phyloP scores from a whole-genome alignment of 2,113 vertebrate genomes.

The Pelobates fuscus region DNA sequence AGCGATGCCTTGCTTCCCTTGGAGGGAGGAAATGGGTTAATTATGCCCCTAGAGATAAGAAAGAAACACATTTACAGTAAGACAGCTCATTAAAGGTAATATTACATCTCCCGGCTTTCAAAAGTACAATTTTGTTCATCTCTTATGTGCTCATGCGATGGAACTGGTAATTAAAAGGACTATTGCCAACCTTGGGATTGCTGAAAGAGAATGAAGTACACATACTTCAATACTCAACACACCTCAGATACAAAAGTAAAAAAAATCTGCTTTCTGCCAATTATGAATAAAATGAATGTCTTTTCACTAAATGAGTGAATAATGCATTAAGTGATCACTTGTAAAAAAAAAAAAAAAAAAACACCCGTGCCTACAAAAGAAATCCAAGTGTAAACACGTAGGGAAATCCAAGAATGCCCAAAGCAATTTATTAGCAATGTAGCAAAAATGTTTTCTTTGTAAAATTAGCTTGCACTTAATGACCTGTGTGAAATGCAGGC shows the following conservation, averaged over 20 bases:
- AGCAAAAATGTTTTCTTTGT: too few species aligned
- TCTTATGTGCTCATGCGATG: conserved; percentile 7
- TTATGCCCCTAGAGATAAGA: conserved; percentile 78
- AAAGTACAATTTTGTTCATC: background rate
- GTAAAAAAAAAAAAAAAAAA: too few species aligned
- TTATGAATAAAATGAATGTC: too few species aligned
- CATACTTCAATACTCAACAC: background rate
- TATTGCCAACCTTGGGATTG: background rate
- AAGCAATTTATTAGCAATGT: too few species aligned
- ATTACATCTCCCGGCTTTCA: background rate
- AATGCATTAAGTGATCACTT: too few species aligned
- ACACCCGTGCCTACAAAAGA: too few species aligned
- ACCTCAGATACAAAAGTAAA: background rate
- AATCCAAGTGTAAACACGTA: too few species aligned
- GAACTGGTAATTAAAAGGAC: background rate
- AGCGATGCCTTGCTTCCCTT: conserved; percentile 68
- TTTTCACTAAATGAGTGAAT: too few species aligned
- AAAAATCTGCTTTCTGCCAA: background rate
- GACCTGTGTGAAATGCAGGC: too few species aligned
- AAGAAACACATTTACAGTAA: conserved; percentile 36
- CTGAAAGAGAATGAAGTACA: background rate
- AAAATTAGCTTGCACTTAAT: too few species aligned
- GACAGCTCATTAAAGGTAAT: conserved; percentile 14
- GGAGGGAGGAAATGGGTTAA: conserved; percentile 79
- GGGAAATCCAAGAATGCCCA: too few species aligned